phyloP scores from a whole-genome alignment of 2,113 vertebrate genomes.

The Neolamprologus brichardi region DNA sequence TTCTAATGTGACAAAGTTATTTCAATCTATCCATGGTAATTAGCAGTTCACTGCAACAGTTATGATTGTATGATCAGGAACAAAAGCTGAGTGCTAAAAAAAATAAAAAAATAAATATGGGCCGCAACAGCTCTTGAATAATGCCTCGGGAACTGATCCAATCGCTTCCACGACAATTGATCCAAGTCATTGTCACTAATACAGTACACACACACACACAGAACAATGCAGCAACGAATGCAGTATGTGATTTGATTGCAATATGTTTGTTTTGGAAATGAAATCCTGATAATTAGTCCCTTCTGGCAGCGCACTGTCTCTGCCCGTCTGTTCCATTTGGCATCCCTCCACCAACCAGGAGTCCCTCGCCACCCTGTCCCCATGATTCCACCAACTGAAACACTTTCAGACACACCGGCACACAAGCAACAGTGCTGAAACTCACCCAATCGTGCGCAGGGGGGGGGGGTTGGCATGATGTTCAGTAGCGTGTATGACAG shows the following conservation, averaged over 20 bases:
- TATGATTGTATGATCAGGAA: constrained; percentile 4
- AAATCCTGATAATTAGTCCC: constrained; percentile 66
- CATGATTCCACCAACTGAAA: constrained; percentile 37
- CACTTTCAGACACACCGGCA: constrained; percentile 12
- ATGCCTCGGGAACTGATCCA: constrained; percentile 31
- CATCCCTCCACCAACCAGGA: constrained; percentile 49
- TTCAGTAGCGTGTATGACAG: neutral
- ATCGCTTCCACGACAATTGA: constrained; percentile 24
- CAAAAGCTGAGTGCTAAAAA: constrained; percentile 8
- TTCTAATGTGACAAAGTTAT: constrained; percentile 8
- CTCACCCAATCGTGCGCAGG: constrained; percentile 5
- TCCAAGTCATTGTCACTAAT: constrained; percentile 42
- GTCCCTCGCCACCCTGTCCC: constrained; percentile 32
- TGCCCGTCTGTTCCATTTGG: constrained; percentile 60
- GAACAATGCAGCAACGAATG: constrained; percentile 59
- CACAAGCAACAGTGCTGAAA: constrained; percentile 17
- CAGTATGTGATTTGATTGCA: constrained; percentile 70
- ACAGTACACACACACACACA: neutral
- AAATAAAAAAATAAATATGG: neutral
- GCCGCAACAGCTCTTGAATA: neutral
- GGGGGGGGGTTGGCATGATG: neutral
- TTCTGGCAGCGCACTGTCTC: constrained; percentile 47
- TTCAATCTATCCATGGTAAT: constrained; percentile 7
- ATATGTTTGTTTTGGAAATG: constrained; percentile 68
- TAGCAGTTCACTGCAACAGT: constrained; percentile 13